Evolutionary conservation across 2,113 vertebrate species (phyloP), one percentile per base, ranked within the genome.

Genomic region (Oncorhynchus masou): DNA sequence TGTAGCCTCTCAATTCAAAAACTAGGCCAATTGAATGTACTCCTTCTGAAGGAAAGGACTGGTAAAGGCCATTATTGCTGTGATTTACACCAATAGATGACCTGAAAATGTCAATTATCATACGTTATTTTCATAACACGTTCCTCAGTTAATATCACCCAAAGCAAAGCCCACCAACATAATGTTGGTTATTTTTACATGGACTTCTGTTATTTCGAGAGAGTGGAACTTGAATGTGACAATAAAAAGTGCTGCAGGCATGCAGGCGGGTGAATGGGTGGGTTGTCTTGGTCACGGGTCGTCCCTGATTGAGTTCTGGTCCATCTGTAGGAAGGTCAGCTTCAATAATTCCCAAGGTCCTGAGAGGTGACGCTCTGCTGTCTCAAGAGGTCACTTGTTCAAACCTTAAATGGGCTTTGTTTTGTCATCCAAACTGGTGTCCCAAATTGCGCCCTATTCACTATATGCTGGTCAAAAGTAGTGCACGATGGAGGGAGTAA

Each of bases 301-400:
- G 59, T 29, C 51, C 75, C 75, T 83, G 76, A 80, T 83, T 74
- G 70, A 31, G 67, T 19, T 79, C 71, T 75, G 60, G 5, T 81
- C 68, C 76, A 45, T 76, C 80, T 54, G 48, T 27, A 45, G 1
- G 29, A 71, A 81, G 77, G 72, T 78, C 79, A 78, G 66, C 70
- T 2, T 57, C 1, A 69, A 76, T 62, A 1, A 34, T 57, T 0
- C 78, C 66, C 19, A 39, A 19, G 54, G n/a, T 64, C 20, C 0
- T 0, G 24, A 19, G 73, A 57, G 16, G n/a, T 29, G 24, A 48
- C 29, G 71, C 27, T 72, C 68, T 1, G 13, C n/a, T 25, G 65
- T 69, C 60, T 76, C 68, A 19, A 22, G 66, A 39, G 19, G 77
- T 77, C 49, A 59, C 3, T 34, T 75, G 27, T 83, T 79, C 65